These are phyloP conservation scores for Geotrupes spiniger DNA, from an alignment of 2,888 invertebrate species.

Conservation along the genomic window DNA sequence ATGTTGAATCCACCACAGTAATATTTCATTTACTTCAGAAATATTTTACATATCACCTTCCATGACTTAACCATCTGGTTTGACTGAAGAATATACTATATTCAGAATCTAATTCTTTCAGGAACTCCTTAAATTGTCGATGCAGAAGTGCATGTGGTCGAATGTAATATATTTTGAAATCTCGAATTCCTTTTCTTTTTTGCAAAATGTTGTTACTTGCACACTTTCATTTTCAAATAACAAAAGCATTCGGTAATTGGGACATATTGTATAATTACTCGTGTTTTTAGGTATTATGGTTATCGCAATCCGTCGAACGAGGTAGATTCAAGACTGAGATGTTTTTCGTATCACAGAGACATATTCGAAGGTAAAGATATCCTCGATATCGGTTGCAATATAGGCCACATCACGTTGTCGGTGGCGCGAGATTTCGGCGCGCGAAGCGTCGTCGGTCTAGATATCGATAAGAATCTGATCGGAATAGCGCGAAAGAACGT, in stretches of 20 bases:
- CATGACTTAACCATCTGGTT: too few relatives aligned
- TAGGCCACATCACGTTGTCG: conserved; percentile 90
- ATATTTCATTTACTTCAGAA: too few relatives aligned
- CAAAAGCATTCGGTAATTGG: neutral
- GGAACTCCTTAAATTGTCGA: too few relatives aligned
- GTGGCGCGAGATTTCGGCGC: conserved; percentile 86
- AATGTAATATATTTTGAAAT: too few relatives aligned
- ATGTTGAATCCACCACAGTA: too few relatives aligned
- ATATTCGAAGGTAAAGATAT: conserved; percentile 88
- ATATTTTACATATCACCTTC: too few relatives aligned
- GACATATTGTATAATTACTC: conserved; percentile 18
- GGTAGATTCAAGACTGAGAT: conserved; percentile 79
- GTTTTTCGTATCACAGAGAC: conserved; percentile 74
- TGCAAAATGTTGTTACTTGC: too few relatives aligned
- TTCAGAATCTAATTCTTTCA: too few relatives aligned
- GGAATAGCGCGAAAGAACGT: conserved; percentile 71
- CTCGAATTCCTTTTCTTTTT: too few relatives aligned
- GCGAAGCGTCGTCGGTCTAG: conserved; percentile 84
- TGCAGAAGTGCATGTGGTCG: too few relatives aligned
- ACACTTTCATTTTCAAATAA: neutral
- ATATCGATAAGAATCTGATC: conserved; percentile 89
- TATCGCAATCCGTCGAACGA: conserved; percentile 83
- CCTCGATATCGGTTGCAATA: conserved; percentile 96
- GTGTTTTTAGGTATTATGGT: conserved; percentile 78
- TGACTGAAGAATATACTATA: too few relatives aligned